Percentiles rank a stretch among this genome's conserved stretches.
These are phyloP conservation scores for Rhamnusium bicolor DNA, from an alignment of 2,888 invertebrate species.

Conservation along the genomic window DNA sequence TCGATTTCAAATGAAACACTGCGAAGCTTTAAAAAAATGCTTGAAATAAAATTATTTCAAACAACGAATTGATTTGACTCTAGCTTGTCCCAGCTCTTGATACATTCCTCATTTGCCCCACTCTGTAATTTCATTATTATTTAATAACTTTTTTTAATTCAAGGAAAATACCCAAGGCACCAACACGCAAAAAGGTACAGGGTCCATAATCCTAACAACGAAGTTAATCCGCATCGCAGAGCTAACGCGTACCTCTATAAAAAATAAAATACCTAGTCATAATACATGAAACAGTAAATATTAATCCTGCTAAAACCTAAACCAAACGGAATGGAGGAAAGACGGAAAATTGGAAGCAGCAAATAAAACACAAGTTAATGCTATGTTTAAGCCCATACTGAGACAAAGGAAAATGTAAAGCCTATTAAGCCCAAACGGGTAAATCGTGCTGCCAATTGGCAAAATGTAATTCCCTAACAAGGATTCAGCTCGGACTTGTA, in stretches of 20 bases:
- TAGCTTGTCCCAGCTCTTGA: no score
- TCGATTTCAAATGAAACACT: no score
- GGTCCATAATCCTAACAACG: background rate
- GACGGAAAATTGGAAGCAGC: slow-evolving; percentile 38
- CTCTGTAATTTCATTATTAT: no score
- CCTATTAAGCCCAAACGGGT: slow-evolving; percentile 40
- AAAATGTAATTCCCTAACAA: slow-evolving; percentile 42
- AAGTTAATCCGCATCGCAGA: slow-evolving; percentile 2
- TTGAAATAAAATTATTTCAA: no score
- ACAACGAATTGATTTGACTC: no score
- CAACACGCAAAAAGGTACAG: background rate
- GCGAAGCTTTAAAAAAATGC: no score
- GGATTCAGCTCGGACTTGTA: slow-evolving; percentile 33
- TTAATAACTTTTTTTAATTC: no score
- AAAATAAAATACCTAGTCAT: background rate
- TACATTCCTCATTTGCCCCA: no score
- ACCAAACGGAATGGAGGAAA: slow-evolving; percentile 37
- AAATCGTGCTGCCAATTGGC: slow-evolving; percentile 45
- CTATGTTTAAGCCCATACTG: slow-evolving; percentile 39
- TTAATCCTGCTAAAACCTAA: slow-evolving; percentile 21
- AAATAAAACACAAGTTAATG: slow-evolving; percentile 45
- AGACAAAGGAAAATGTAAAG: slow-evolving; percentile 47
- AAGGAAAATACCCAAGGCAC: background rate
- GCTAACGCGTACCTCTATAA: background rate
- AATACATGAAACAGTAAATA: slow-evolving; percentile 13